phyloP scores from a whole-genome alignment of 1,140 invertebrate species.

The Portunus trituberculatus region DNA sequence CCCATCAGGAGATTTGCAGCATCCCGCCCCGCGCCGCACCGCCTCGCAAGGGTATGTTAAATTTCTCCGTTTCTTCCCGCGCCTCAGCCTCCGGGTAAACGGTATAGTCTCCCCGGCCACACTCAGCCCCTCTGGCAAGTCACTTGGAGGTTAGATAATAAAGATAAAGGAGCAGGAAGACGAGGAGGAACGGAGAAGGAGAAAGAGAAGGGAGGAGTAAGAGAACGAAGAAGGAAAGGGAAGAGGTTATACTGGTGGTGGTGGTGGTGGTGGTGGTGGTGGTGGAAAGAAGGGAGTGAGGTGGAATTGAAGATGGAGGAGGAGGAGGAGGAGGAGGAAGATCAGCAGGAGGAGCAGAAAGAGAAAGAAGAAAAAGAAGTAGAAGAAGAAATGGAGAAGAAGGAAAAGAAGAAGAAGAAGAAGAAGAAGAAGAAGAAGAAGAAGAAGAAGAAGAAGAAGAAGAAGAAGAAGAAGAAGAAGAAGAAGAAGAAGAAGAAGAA shows the following conservation, averaged over 20 bases:
- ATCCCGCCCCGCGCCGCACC: background rate
- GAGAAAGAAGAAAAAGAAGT: background rate
- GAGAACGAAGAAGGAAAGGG: background rate
- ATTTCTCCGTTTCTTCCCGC: background rate
- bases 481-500: background rate
- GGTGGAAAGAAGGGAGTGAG: background rate
- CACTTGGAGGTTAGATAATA: background rate
- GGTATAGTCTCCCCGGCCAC: background rate
- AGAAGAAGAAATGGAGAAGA: background rate
- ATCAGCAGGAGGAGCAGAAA: background rate
- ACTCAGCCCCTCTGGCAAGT: background rate
- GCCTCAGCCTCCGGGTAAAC: background rate
- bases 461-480: background rate
- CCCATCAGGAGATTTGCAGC: background rate
- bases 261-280: background rate
- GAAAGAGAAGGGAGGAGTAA: background rate
- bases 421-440: background rate
- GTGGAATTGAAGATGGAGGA: background rate
- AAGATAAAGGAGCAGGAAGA: conserved; percentile 29
- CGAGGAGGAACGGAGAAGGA: conserved; percentile 2
- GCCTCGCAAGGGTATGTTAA: background rate
- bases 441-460: background rate
- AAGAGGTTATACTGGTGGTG: background rate
- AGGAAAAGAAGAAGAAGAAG: background rate
- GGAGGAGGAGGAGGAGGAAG: background rate